Evolutionary conservation across 2,797 vertebrate genomes (phyloP).

Genomic region (Poecilia velifera): DNA sequence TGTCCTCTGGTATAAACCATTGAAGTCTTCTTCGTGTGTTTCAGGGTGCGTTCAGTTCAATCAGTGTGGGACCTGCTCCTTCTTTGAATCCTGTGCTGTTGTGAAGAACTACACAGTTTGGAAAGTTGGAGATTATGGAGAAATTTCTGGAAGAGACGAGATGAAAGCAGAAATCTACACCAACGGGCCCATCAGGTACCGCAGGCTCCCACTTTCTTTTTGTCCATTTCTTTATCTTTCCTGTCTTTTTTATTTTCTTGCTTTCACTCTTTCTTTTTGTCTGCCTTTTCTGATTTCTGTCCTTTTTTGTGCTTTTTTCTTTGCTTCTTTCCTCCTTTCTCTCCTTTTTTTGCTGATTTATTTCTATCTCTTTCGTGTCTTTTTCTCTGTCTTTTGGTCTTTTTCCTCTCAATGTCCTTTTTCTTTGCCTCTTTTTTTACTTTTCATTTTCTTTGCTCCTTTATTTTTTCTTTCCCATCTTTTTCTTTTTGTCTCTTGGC

Average conservation of each 20-base stretch:
- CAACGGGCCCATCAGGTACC: constrained; percentile 93
- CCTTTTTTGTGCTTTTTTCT: not conserved
- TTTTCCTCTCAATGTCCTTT: no score
- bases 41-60: constrained; percentile 91
- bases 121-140: constrained; percentile 90
- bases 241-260: not conserved
- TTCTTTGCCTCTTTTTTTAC: no score
- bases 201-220: not conserved
- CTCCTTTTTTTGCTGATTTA: not conserved
- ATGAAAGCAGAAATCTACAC: constrained; percentile 94
- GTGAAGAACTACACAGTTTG: constrained; percentile 92
- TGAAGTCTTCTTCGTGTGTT: not conserved
- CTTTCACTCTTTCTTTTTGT: not conserved
- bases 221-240: not conserved
- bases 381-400: no score
- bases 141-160: constrained; percentile 85
- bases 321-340: not conserved
- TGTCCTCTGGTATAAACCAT: not conserved
- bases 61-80: constrained; percentile 93
- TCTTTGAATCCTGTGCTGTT: constrained; percentile 85
- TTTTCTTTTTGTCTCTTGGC: no score
- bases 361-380: not conserved
- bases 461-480: no score
- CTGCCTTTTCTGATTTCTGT: not conserved
- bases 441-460: no score